These are phyloP conservation scores for Gorilla gorilla DNA, from an alignment of 2,113 vertebrate genomes.

Conservation along the genomic window DNA sequence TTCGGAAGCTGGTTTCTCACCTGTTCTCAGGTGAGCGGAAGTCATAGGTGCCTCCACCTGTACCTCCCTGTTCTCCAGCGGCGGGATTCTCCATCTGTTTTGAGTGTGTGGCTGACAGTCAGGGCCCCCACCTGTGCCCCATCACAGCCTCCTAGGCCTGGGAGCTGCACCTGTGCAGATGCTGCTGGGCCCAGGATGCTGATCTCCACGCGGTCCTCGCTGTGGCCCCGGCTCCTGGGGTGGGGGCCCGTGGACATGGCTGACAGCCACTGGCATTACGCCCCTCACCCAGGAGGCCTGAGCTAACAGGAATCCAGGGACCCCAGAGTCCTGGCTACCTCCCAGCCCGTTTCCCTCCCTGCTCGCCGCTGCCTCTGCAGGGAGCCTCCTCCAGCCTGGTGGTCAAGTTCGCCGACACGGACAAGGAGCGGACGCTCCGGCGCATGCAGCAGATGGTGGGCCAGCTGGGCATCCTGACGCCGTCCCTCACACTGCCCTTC, in stretches of 20 bases:
- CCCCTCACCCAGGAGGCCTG: neutral
- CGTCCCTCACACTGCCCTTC: constrained; percentile 96
- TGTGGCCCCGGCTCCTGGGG: too few relatives aligned
- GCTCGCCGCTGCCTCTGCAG: constrained; percentile 84
- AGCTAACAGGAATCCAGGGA: neutral
- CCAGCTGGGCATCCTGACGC: constrained; percentile 98
- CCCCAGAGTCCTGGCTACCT: constrained; percentile 75
- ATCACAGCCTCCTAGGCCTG: neutral
- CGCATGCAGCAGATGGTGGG: constrained; percentile 99
- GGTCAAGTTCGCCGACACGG: constrained; percentile 99
- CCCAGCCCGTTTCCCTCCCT: constrained; percentile 49
- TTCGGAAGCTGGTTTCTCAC: too few relatives aligned
- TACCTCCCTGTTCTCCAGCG: constrained; percentile 45
- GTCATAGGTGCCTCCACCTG: neutral
- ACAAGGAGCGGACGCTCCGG: constrained; percentile 97
- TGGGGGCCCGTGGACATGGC: rapidly evolving
- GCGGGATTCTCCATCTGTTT: constrained; percentile 45
- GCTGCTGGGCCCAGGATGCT: neutral
- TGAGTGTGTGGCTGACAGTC: neutral
- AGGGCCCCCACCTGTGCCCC: neutral
- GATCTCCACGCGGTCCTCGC: rapidly evolving
- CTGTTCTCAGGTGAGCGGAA: too few relatives aligned
- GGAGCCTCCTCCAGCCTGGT: constrained; percentile 99
- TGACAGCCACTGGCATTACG: too few relatives aligned
- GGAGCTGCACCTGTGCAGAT: neutral